Conservation (phyloP, 2,113 vertebrate species). For the Calyptomena viridis region DNA sequence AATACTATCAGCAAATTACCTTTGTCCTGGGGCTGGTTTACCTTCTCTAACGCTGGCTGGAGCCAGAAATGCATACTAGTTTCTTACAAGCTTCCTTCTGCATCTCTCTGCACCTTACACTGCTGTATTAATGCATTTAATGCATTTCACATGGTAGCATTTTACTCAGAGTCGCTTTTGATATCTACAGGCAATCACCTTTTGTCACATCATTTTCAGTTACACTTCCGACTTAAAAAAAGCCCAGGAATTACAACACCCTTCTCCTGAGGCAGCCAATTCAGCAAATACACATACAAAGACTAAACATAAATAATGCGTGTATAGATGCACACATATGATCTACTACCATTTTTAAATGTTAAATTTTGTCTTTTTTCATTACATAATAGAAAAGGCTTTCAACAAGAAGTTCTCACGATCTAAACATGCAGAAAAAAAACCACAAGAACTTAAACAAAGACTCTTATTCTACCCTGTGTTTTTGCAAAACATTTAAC, state of each 20-base stretch:
- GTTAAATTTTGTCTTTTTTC: not conserved
- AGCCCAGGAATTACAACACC: not conserved
- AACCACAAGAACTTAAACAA: not conserved
- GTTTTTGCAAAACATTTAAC: not conserved
- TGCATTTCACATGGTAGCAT: not conserved
- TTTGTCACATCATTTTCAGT: not conserved
- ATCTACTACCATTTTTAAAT: not conserved
- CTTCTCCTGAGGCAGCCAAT: not conserved
- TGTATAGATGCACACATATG: not conserved
- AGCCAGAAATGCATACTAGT: not conserved
- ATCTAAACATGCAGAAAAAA: not conserved
- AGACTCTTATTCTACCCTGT: not conserved
- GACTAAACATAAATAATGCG: not conserved
- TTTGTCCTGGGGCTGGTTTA: not conserved
- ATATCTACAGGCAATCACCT: not conserved
- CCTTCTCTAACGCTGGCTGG: not conserved
- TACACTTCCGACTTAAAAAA: not conserved
- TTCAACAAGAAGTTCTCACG: not conserved
- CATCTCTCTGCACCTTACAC: not conserved
- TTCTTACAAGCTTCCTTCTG: not conserved
- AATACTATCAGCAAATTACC: not conserved
- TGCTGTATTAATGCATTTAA: not conserved
- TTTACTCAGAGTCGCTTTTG: not conserved
- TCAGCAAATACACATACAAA: not conserved
- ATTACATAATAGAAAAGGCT: not conserved